phyloP scores from a whole-genome alignment of 2,113 vertebrate species.

The Thymallus thymallus region DNA sequence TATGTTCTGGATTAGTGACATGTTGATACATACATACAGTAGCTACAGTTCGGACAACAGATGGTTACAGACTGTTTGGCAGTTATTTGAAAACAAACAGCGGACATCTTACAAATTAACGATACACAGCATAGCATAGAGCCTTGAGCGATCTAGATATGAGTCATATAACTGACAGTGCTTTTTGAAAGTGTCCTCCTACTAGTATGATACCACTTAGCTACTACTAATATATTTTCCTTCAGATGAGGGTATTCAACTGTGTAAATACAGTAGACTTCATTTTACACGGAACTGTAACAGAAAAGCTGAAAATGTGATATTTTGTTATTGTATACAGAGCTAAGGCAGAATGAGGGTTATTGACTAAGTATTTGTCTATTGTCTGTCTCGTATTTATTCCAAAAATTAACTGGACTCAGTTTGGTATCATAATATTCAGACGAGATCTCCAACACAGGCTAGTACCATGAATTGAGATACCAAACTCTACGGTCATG shows the following conservation, averaged over 20 bases:
- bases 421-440: slow-evolving; percentile 45
- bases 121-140: neutral
- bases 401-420: slow-evolving; percentile 2
- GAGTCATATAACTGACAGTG: neutral
- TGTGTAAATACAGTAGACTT: slow-evolving; percentile 39
- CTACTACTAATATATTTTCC: slow-evolving; percentile 44
- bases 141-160: neutral
- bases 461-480: slow-evolving; percentile 42
- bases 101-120: neutral
- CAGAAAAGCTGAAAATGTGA: slow-evolving; percentile 27
- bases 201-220: slow-evolving; percentile 27
- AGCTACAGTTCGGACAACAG: slow-evolving; percentile 34
- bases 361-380: neutral
- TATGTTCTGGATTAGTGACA: slow-evolving; percentile 9
- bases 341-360: slow-evolving; percentile 30
- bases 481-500: slow-evolving; percentile 46
- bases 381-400: neutral
- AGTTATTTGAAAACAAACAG: slow-evolving; percentile 3
- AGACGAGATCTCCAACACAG: slow-evolving; percentile 18
- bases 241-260: slow-evolving; percentile 30
- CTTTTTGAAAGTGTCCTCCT: slow-evolving; percentile 1
- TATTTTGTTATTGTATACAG: slow-evolving; percentile 15
- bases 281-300: slow-evolving; percentile 30
- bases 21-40: slow-evolving; percentile 13
- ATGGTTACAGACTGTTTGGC: slow-evolving; percentile 21